Conservation (phyloP, 2,797 vertebrate species). For the Propithecus perrieri region DNA sequence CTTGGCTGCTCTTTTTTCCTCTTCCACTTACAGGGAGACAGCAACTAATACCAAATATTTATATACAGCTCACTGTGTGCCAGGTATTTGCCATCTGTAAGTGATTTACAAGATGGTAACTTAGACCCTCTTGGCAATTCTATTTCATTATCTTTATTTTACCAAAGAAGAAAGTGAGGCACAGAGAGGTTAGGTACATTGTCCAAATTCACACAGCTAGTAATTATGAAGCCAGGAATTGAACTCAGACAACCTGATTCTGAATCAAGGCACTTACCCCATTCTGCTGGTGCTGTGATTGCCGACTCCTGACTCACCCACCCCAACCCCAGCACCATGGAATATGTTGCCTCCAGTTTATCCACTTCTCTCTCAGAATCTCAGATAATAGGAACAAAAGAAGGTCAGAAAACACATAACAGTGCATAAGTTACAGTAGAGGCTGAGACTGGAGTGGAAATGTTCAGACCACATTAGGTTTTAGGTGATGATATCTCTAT, state of each 20-base stretch:
- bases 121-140: background rate
- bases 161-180: background rate
- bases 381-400: background rate
- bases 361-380: background rate
- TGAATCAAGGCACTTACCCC: background rate
- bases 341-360: background rate
- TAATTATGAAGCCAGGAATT: background rate
- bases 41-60: background rate
- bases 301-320: background rate
- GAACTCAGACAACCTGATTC: background rate
- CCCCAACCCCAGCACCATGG: fast-evolving
- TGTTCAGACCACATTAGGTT: background rate
- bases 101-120: background rate
- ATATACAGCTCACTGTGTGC: background rate
- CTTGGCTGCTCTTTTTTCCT: background rate
- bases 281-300: background rate
- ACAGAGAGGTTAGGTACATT: background rate
- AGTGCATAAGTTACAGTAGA: background rate
- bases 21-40: background rate
- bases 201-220: background rate
- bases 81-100: background rate
- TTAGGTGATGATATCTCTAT: background rate
- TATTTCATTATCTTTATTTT: background rate
- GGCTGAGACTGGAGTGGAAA: background rate
- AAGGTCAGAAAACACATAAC: background rate